Conservation (phyloP, 1,140 invertebrate species). For the Platyscapa corneri region DNA sequence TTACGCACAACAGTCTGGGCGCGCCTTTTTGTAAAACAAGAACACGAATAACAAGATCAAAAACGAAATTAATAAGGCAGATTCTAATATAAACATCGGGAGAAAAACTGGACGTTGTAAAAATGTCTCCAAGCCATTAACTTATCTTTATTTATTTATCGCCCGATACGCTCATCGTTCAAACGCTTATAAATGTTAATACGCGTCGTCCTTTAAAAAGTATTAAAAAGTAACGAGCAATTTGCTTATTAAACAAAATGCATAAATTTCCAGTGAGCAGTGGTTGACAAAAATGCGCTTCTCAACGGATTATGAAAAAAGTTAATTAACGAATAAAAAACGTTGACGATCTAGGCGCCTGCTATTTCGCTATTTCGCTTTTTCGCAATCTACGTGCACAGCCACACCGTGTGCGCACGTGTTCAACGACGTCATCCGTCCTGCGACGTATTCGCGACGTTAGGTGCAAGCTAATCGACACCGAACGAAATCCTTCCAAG, state of each 20-base stretch:
- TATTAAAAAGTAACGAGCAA: background rate
- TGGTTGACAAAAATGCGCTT: background rate
- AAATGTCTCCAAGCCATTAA: no score
- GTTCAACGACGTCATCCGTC: no score
- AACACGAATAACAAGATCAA: no score
- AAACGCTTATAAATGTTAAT: background rate
- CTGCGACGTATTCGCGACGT: no score
- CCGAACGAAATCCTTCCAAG: background rate
- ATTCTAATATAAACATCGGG: no score
- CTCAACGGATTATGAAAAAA: background rate
- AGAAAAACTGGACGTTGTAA: no score
- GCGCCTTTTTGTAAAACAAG: no score
- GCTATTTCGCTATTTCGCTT: no score
- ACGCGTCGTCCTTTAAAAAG: background rate
- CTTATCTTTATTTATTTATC: background rate
- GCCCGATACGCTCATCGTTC: background rate
- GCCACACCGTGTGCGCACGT: no score
- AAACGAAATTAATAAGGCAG: no score
- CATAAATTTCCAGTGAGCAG: background rate
- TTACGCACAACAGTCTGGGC: no score
- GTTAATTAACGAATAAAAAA: background rate
- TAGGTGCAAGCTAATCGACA: background rate
- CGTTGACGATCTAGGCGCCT: background rate
- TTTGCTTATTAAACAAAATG: background rate
- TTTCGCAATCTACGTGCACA: no score